phyloP scores from a whole-genome alignment of 1,140 invertebrate species.

The Lepidurus packardi region DNA sequence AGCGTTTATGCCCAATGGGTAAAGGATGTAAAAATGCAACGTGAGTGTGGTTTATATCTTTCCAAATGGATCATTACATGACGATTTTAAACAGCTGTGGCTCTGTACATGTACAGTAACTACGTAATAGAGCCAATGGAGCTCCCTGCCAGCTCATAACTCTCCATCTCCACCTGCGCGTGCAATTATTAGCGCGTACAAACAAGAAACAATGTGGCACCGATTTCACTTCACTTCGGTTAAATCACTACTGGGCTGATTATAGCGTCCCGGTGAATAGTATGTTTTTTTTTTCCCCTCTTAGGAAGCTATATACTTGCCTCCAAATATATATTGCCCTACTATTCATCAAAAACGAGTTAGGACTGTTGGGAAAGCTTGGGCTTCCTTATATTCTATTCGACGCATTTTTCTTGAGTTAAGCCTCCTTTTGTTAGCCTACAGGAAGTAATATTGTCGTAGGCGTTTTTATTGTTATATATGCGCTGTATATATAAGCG shows the following conservation, averaged over 20 bases:
- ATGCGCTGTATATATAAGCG: not conserved
- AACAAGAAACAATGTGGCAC: no score
- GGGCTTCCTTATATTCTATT: no score
- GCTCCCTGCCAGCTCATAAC: not conserved
- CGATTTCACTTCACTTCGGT: no score
- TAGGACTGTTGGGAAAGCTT: no score
- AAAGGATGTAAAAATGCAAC: not conserved
- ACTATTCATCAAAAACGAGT: no score
- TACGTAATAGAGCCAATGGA: not conserved
- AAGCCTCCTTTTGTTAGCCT: not conserved
- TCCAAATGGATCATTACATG: not conserved
- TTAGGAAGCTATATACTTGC: no score
- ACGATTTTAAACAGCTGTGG: not conserved
- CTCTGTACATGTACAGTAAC: not conserved
- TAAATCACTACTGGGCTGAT: no score
- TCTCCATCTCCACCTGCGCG: not conserved
- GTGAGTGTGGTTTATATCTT: not conserved
- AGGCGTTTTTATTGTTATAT: slow-evolving; percentile 17
- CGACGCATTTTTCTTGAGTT: not conserved
- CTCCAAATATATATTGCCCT: no score
- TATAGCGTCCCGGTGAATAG: no score
- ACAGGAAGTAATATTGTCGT: slow-evolving; percentile 3
- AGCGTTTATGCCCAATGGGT: no score
- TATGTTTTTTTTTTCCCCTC: no score
- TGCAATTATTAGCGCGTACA: not conserved